Evolutionary conservation across 2,797 vertebrate species (phyloP).

Genomic region (Fringilla coelebs): DNA sequence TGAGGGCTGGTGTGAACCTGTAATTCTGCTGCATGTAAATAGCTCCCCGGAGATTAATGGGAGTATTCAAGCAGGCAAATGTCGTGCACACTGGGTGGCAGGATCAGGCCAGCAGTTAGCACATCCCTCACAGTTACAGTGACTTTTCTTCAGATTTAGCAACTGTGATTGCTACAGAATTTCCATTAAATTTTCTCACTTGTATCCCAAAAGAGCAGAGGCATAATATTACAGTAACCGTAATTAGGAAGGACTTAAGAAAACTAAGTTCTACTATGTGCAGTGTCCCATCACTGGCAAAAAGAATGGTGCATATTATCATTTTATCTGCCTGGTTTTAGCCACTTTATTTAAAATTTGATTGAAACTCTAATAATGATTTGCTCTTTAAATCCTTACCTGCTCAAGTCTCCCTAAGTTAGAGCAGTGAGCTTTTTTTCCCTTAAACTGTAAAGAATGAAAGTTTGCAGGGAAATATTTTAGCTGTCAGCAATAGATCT

Average conservation of each 20-base stretch:
- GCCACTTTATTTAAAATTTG: background rate
- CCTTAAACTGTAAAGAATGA: background rate
- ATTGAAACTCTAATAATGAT: constrained; percentile 4
- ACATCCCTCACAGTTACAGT: background rate
- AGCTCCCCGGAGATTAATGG: background rate
- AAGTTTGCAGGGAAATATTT: background rate
- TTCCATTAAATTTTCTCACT: background rate
- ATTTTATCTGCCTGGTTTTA: background rate
- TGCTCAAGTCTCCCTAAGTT: background rate
- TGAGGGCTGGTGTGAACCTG: background rate
- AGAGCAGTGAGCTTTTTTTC: background rate
- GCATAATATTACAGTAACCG: background rate
- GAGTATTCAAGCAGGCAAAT: background rate
- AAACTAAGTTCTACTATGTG: background rate
- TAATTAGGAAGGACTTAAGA: background rate
- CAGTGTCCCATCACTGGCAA: background rate
- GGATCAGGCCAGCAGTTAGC: constrained; percentile 32
- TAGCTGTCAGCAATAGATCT: background rate
- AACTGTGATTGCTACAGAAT: background rate
- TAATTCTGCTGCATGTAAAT: background rate
- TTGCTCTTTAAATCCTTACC: constrained; percentile 4
- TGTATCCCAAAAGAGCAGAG: background rate
- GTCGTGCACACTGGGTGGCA: background rate
- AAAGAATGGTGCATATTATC: background rate
- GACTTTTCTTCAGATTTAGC: background rate